Percentiles rank a stretch among this genome's conserved stretches.
These are phyloP conservation scores for Bombyx mandarina DNA, from an alignment of 1,140 invertebrate genomes.

Conservation along the genomic window DNA sequence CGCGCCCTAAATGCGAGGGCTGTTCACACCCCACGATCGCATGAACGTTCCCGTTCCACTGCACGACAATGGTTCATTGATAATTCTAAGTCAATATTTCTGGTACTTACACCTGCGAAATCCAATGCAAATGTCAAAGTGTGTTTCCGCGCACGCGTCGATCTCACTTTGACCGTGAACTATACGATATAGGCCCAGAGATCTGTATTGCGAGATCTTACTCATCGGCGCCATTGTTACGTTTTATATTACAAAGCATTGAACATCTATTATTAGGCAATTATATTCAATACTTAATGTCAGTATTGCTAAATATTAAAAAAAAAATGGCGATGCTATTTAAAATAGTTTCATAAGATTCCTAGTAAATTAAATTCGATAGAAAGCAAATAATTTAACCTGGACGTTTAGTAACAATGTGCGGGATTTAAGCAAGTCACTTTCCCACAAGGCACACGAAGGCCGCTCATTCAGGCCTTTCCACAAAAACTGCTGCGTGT, in stretches of 20 bases:
- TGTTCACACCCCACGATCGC: conserved; percentile 22
- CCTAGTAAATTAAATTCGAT: no score
- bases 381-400: conserved; percentile 3
- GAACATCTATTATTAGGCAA: conserved; percentile 28
- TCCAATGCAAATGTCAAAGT: conserved; percentile 46
- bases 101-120: conserved; percentile 43
- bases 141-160: conserved; percentile 27
- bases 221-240: conserved; percentile 36
- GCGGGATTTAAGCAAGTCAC: conserved; percentile 35
- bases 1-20: conserved; percentile 13
- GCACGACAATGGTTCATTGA: not conserved
- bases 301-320: conserved; percentile 10
- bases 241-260: conserved; percentile 30
- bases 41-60: conserved; percentile 18
- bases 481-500: conserved; percentile 3
- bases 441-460: conserved; percentile 39
- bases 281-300: conserved; percentile 27
- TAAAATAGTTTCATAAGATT: no score
- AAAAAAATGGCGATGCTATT: no score
- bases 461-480: conserved; percentile 1
- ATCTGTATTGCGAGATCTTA: conserved; percentile 47
- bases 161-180: conserved; percentile 43
- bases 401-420: conserved; percentile 3
- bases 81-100: conserved; percentile 25
- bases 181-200: conserved; percentile 52